A percentile compares a stretch with the other conserved stretches of the same genome.
Conservation (phyloP, 2,113 vertebrate genomes). For the Gambusia affinis region DNA sequence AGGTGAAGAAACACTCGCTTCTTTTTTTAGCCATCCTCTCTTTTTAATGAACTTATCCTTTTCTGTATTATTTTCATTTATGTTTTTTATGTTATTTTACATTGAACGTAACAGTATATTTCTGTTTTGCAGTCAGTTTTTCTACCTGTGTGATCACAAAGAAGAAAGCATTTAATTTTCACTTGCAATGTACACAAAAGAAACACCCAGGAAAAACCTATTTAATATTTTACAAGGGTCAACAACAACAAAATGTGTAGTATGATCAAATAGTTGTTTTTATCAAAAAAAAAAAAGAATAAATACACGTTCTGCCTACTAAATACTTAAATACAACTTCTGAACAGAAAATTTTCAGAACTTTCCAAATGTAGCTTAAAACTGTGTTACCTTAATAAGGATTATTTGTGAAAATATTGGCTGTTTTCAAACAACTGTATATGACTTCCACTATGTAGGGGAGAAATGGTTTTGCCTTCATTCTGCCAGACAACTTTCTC, state of each 20-base stretch:
- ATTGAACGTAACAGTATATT: no score
- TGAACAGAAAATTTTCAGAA: background rate
- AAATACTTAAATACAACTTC: background rate
- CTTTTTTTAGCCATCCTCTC: background rate
- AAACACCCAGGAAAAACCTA: no score
- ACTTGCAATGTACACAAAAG: no score
- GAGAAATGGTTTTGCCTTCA: no score
- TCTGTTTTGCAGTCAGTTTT: background rate
- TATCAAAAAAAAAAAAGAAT: no score
- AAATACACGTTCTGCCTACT: no score
- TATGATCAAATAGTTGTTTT: background rate
- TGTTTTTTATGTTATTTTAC: no score
- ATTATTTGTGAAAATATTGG: background rate
- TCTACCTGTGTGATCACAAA: background rate
- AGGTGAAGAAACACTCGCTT: background rate
- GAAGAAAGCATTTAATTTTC: background rate
- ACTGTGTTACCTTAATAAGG: background rate
- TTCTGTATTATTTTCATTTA: background rate
- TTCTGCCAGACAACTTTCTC: slow-evolving; percentile 51
- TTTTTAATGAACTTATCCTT: background rate
- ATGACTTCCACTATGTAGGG: no score
- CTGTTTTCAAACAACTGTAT: no score
- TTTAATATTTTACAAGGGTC: no score
- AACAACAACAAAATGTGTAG: background rate
- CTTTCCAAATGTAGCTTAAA: background rate